A percentile compares a stretch with the other conserved stretches of the same genome.
phyloP scores from a whole-genome alignment of 2,888 invertebrate species.

The Corbicula japonica region DNA sequence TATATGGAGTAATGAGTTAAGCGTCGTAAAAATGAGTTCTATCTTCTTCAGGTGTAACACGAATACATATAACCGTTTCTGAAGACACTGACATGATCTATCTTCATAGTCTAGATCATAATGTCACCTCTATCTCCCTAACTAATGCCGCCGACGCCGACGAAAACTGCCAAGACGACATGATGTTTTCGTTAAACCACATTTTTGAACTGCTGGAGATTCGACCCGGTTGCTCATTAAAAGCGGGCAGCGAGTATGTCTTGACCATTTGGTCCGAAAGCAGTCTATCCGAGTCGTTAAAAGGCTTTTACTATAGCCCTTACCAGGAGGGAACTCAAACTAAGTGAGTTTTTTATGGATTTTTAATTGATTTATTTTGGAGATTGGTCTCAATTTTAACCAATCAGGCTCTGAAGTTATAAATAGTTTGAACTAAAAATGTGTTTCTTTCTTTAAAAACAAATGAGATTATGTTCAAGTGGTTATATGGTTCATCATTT shows the following conservation, averaged over 20 bases:
- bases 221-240: neutral
- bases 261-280: constrained; percentile 25
- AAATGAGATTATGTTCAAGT: too few relatives aligned
- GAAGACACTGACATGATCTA: constrained; percentile 36
- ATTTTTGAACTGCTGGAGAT: constrained; percentile 39
- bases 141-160: neutral
- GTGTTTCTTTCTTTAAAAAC: too few relatives aligned
- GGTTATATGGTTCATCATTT: too few relatives aligned
- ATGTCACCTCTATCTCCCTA: constrained; percentile 5
- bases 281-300: constrained; percentile 28
- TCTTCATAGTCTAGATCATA: constrained; percentile 28
- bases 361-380: too few relatives aligned
- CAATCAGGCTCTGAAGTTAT: too few relatives aligned
- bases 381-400: too few relatives aligned
- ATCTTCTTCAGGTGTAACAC: constrained; percentile 38
- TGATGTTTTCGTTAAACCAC: constrained; percentile 1
- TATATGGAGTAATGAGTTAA: too few relatives aligned
- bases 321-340: constrained; percentile 48
- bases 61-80: constrained; percentile 32
- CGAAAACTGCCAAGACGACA: neutral
- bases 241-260: constrained; percentile 36
- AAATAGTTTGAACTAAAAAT: too few relatives aligned
- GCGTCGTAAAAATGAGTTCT: too few relatives aligned
- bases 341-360: too few relatives aligned
- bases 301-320: constrained; percentile 55